Evolutionary conservation across 2,797 vertebrate genomes (phyloP).

Genomic region (Lates japonicus): DNA sequence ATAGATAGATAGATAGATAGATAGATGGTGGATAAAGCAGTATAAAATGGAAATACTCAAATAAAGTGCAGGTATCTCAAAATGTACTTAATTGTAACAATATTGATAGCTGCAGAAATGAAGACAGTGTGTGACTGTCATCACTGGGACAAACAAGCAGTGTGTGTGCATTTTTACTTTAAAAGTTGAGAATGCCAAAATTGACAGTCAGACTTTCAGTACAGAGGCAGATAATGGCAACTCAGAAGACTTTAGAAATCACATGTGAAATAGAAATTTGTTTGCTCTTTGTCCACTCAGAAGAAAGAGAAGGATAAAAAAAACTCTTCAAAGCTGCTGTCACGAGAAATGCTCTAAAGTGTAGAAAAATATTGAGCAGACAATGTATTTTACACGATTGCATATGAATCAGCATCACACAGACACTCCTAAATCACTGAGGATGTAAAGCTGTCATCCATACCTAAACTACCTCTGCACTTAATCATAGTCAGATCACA

Average conservation of each 20-base stretch:
- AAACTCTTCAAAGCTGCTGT: neutral
- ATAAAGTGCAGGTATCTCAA: neutral
- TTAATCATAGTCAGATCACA: slow-evolving; percentile 24
- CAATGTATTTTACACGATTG: neutral
- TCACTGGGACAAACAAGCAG: neutral
- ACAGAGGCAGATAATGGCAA: neutral
- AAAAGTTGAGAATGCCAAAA: neutral
- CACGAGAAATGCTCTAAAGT: neutral
- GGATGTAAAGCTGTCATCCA: slow-evolving; percentile 38
- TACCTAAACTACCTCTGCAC: slow-evolving; percentile 16
- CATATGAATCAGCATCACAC: slow-evolving; percentile 26
- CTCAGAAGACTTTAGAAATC: neutral
- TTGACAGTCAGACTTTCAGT: neutral
- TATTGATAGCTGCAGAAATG: neutral
- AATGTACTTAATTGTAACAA: no score
- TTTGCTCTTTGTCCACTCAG: neutral
- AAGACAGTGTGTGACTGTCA: neutral
- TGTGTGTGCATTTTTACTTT: neutral
- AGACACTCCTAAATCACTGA: slow-evolving; percentile 44
- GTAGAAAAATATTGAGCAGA: neutral
- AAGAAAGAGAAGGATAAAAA: neutral
- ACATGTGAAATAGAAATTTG: slow-evolving; percentile 8
- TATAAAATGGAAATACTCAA: neutral
- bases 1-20: neutral
- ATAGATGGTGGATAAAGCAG: neutral